Evolutionary conservation across 2,797 vertebrate genomes (phyloP), one percentile per base, ranked within the genome.

Genomic region (Chrosomus eos): DNA sequence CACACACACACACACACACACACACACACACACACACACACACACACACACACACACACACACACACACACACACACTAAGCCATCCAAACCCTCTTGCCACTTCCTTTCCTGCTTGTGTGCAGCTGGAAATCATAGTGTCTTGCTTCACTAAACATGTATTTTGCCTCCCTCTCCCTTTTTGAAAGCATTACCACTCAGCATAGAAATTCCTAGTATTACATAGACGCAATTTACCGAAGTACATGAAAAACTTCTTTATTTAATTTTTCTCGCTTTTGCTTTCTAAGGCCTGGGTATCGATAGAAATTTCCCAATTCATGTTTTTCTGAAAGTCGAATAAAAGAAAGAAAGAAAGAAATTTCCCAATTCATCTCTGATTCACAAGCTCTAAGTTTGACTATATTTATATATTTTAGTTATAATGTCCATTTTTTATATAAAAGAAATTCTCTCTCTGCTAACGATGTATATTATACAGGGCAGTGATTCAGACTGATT

Each of bases 71-170:
- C 74, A 80, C 74, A 80, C 78, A 58, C 55, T 51, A 81, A 87
- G 73, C 40, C 70, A 71, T 86, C 71, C 76, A 79, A 71, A 66
- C 78, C 58, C 45, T 87, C 78, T 73, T 73, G 68, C 75, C 81
- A 72, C 77, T 81, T 81, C 70, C 60, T 83, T 87, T 86, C 81
- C 81, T 75, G 71, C 33, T 81, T 80, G 60, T 51, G 82, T 77
- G 82, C 88, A 88, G 86, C 86, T 89, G 86, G 36, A 26, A 80
- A 82, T 84, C 88, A 55, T 85, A 75, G 73, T 33, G 48, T 80
- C 81, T 85, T 88, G 88, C 88, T 86, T 78, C 85, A 80, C 75
- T 88, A 87, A 86, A 84, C 88, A 87, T 85, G 60, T 78, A 58
- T 85, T 81, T 73, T 71, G 60, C 40, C 38, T 74, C 84, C 64